These are phyloP conservation scores for Papilio dardanus DNA, from an alignment of 1,140 invertebrate species.

Conservation along the genomic window DNA sequence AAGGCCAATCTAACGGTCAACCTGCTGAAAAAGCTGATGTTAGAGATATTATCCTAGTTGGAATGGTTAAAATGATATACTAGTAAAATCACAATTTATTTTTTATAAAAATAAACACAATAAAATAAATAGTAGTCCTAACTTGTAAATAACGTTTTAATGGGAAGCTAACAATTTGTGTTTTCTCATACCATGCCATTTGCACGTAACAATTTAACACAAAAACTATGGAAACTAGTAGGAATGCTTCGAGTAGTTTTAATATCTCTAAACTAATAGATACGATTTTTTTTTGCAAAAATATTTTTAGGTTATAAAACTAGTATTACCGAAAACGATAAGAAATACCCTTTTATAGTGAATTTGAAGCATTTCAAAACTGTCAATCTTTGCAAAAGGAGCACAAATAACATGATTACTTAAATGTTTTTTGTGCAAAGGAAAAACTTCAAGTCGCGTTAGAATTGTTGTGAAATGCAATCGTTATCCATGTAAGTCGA, in stretches of 20 bases:
- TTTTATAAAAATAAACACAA: no score
- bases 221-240: background rate
- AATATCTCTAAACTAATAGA: background rate
- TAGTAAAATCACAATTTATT: no score
- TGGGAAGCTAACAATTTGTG: background rate
- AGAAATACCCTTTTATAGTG: background rate
- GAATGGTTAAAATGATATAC: no score
- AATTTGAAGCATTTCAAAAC: conserved; percentile 29
- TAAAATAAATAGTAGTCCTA: no score
- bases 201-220: background rate
- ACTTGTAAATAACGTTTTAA: no score
- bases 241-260: background rate
- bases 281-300: background rate
- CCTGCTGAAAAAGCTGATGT: no score
- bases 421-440: conserved; percentile 33
- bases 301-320: conserved; percentile 7
- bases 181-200: background rate
- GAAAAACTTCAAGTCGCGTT: conserved; percentile 23
- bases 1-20: no score
- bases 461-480: conserved; percentile 37
- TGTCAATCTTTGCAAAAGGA: conserved; percentile 28
- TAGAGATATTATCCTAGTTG: no score
- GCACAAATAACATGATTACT: background rate
- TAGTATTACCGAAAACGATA: conserved; percentile 9
- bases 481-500: conserved; percentile 30